These are phyloP conservation scores for Calameuta idolon DNA, from an alignment of 2,888 invertebrate genomes.

Conservation along the genomic window DNA sequence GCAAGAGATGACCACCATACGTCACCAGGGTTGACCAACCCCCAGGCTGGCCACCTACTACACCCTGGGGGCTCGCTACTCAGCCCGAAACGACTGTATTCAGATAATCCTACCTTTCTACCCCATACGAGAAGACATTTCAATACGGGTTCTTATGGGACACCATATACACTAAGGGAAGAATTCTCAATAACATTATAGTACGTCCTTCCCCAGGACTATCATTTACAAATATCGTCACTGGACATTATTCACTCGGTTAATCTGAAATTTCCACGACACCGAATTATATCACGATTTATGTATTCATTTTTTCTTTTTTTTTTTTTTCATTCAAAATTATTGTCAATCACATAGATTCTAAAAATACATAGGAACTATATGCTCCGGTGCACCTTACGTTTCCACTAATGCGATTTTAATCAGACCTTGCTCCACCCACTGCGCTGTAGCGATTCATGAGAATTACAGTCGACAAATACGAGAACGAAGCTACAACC, in stretches of 20 bases:
- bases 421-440: background rate
- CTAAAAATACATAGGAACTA: too few relatives aligned
- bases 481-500: slow-evolving; percentile 8
- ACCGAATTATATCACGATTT: too few relatives aligned
- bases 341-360: too few relatives aligned
- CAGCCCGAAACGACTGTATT: slow-evolving; percentile 61
- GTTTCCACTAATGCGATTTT: slow-evolving; percentile 3
- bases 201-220: too few relatives aligned
- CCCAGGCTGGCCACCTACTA: slow-evolving; percentile 51
- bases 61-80: slow-evolving; percentile 63
- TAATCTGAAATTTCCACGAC: too few relatives aligned
- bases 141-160: slow-evolving; percentile 48
- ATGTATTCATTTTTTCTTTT: too few relatives aligned
- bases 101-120: slow-evolving; percentile 62
- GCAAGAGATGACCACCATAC: slow-evolving; percentile 59
- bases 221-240: too few relatives aligned
- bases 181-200: too few relatives aligned
- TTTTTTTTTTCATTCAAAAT: too few relatives aligned
- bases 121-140: slow-evolving; percentile 48
- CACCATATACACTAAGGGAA: slow-evolving; percentile 7
- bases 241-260: too few relatives aligned
- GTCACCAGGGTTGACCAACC: slow-evolving; percentile 48
- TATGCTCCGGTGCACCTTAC: too few relatives aligned
- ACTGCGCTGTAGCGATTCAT: too few relatives aligned
- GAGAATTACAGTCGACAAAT: slow-evolving; percentile 3